phyloP scores from a whole-genome alignment of 1,140 invertebrate species.

The Drosophila lacteicornis region DNA sequence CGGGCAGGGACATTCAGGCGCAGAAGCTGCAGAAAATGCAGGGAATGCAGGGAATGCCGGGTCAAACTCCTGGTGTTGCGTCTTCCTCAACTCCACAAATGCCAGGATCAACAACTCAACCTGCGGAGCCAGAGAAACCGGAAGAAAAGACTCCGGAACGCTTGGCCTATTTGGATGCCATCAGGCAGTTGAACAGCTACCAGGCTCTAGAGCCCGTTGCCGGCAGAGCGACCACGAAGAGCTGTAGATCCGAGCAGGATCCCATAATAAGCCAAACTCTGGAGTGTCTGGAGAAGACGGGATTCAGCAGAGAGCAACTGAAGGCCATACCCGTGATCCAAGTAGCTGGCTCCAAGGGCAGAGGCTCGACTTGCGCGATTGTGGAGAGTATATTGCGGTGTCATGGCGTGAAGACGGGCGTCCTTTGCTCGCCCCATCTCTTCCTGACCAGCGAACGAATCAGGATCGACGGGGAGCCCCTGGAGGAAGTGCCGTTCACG shows the following conservation, averaged over 20 bases:
- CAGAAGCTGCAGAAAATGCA: conserved; percentile 54
- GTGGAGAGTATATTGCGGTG: conserved; percentile 94
- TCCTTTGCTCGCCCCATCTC: conserved; percentile 98
- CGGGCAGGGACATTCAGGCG: conserved; percentile 52
- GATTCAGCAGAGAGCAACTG: conserved; percentile 28
- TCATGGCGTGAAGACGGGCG: conserved; percentile 95
- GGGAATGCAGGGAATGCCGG: neutral
- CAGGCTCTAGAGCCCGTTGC: conserved; percentile 33
- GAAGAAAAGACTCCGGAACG: conserved; percentile 52
- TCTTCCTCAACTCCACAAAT: neutral
- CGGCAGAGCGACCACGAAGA: conserved; percentile 33
- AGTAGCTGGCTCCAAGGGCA: conserved; percentile 65
- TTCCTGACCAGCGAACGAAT: conserved; percentile 97
- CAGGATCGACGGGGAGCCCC: conserved; percentile 93
- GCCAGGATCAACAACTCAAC: neutral
- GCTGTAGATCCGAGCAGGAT: conserved; percentile 13
- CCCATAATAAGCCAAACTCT: conserved; percentile 56
- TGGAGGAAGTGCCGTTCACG: conserved; percentile 91
- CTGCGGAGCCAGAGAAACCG: neutral
- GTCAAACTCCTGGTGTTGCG: neutral
- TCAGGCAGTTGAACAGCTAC: conserved; percentile 51
- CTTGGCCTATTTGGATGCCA: conserved; percentile 55
- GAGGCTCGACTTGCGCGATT: conserved; percentile 96
- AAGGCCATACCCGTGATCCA: conserved; percentile 62
- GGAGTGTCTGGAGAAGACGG: conserved; percentile 49